Conservation (phyloP, 2,797 vertebrate genomes). For the Borostomias antarcticus region DNA sequence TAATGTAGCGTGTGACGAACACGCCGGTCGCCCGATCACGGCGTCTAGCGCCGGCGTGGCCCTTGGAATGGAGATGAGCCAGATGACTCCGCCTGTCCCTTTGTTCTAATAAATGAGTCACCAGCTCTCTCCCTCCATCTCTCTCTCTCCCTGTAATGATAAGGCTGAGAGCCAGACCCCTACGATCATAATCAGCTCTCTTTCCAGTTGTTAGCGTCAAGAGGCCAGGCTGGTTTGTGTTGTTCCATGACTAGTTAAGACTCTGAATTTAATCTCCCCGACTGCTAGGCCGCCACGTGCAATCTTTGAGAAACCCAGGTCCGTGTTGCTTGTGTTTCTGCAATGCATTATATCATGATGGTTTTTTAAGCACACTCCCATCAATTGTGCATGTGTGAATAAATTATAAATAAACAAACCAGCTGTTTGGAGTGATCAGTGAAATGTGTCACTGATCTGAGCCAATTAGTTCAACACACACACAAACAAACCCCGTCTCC, state of each 20-base stretch:
- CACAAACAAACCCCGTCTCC: conserved; percentile 34
- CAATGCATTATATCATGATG: too few relatives aligned
- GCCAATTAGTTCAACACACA: conserved; percentile 20
- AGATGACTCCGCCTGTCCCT: conserved; percentile 10
- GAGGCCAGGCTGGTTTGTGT: not conserved
- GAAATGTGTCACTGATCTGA: too few relatives aligned
- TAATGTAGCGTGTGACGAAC: conserved; percentile 47
- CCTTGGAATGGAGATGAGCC: conserved; percentile 36
- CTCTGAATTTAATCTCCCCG: not conserved
- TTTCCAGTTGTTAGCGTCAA: not conserved
- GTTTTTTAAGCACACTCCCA: not conserved
- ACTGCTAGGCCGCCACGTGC: not conserved
- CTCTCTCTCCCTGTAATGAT: not conserved
- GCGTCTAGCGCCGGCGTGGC: conserved; percentile 15
- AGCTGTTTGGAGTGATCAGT: not conserved
- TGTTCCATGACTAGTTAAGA: not conserved
- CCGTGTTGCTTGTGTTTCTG: too few relatives aligned
- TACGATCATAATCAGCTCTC: not conserved
- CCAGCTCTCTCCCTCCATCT: not conserved
- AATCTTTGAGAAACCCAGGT: too few relatives aligned
- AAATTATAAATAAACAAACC: not conserved
- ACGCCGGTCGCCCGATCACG: conserved; percentile 35
- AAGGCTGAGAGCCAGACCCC: not conserved
- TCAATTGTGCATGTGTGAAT: not conserved
- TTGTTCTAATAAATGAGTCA: conserved; percentile 27